Conservation (phyloP, 1,140 invertebrate species). For the Drosophila arawakana region DNA sequence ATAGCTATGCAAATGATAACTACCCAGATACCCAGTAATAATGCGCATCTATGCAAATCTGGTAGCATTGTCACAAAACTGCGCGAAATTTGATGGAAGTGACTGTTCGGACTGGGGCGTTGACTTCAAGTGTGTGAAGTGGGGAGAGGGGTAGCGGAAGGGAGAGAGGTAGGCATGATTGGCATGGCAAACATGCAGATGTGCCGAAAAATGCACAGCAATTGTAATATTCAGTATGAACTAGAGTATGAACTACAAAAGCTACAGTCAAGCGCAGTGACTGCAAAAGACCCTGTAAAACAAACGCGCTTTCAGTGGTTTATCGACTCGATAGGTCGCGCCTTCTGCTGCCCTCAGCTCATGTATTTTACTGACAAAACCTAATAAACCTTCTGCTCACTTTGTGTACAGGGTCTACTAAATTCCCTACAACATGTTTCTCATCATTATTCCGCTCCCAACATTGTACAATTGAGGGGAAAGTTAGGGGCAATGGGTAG, state of each 20-base stretch:
- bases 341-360: too few relatives aligned
- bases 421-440: not conserved
- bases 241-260: too few relatives aligned
- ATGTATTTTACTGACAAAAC: too few relatives aligned
- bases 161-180: not conserved
- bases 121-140: too few relatives aligned
- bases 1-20: conserved; percentile 25
- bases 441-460: not conserved
- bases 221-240: not conserved
- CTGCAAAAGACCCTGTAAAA: too few relatives aligned
- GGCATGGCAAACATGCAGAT: not conserved
- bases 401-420: too few relatives aligned
- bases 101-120: not conserved
- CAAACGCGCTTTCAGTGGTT: too few relatives aligned
- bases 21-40: conserved; percentile 16
- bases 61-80: not conserved
- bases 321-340: too few relatives aligned
- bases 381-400: too few relatives aligned
- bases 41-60: conserved; percentile 13
- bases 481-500: not conserved
- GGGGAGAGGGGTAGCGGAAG: not conserved
- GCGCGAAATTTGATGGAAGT: conserved; percentile 20
- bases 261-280: not conserved
- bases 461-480: not conserved
- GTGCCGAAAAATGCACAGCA: conserved; percentile 21